Evolutionary conservation across 2,888 invertebrate genomes (phyloP), one percentile per base, ranked within the genome.

Genomic region (Acrobasis suavella): DNA sequence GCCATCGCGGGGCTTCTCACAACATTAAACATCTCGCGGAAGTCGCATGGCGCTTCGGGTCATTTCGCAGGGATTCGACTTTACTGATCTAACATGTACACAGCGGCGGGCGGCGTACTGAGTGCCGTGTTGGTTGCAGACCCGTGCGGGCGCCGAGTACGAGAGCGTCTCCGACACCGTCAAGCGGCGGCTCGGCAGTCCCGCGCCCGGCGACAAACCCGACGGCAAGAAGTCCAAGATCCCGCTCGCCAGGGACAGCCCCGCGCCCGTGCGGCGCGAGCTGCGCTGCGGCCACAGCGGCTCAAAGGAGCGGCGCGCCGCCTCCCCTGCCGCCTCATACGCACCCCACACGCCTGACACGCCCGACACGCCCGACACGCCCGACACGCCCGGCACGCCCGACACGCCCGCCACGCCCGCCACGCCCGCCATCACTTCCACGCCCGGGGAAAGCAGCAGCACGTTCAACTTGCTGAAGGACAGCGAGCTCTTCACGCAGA

Each of bases 401-500:
- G 78, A 78, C 73, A 56, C 56, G 0, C 78, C 82, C 9, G 81
- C 80, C 66, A 75, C 86, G 69, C 86, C 66, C 71, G 78, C n/a
- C 17, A 78, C 62, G 75, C 71, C 67, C 50, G 68, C 70, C 60
- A 62, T 72, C 50, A 84, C 84, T 8, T 64, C 76, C 49, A 78
- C 83, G 6, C 86, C 56, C 5, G 39, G 12, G 39, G 42, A 42
- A 16, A 17, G 93, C 81, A 93, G 93, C 70, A 93, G 93, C 79
- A 94, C 95, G 1, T 95, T 95, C 78, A 94, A 94, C 72, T 84
- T 96, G 63, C 92, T 95, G 12, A 93, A 95, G 75, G 94, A 95
- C 67, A 96, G 96, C 80, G 93, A 93, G 50, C 89, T 95, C 12
- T 96, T 96, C 81, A 95, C 95, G 9, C 94, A 95, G 83, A 95